A percentile compares a stretch with the other conserved stretches of the same genome.
phyloP scores from a whole-genome alignment of 2,888 invertebrate species.

The Acleris literana region DNA sequence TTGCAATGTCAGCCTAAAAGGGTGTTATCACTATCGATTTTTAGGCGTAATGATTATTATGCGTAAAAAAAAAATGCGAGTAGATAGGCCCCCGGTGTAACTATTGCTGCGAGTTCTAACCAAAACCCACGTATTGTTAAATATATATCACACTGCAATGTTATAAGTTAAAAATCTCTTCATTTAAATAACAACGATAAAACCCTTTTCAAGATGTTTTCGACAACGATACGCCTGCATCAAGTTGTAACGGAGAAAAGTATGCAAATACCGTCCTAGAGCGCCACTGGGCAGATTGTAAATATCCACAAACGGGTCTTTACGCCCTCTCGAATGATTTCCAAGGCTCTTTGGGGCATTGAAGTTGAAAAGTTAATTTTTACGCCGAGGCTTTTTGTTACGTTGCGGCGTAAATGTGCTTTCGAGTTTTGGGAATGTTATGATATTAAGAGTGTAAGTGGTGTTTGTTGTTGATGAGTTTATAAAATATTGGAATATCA shows the following conservation, averaged over 20 bases:
- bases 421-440: not conserved
- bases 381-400: slow-evolving; percentile 8
- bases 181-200: not conserved
- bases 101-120: too few species aligned
- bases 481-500: too few species aligned
- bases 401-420: not conserved
- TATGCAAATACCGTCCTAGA: slow-evolving; percentile 9
- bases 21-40: too few species aligned
- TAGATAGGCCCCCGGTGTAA: too few species aligned
- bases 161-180: too few species aligned
- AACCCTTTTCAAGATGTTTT: slow-evolving; percentile 2
- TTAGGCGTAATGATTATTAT: too few species aligned
- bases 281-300: slow-evolving; percentile 20
- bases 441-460: not conserved
- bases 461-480: too few species aligned
- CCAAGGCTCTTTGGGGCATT: slow-evolving; percentile 7
- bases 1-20: too few species aligned
- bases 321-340: slow-evolving; percentile 23
- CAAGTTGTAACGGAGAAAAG: not conserved
- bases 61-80: too few species aligned
- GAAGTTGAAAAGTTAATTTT: slow-evolving; percentile 24
- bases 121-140: too few species aligned
- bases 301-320: slow-evolving; percentile 17
- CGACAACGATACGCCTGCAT: not conserved
- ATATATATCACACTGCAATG: too few species aligned